Evolutionary conservation across 1,140 invertebrate species (phyloP).

Genomic region (Drosophila littoralis): DNA sequence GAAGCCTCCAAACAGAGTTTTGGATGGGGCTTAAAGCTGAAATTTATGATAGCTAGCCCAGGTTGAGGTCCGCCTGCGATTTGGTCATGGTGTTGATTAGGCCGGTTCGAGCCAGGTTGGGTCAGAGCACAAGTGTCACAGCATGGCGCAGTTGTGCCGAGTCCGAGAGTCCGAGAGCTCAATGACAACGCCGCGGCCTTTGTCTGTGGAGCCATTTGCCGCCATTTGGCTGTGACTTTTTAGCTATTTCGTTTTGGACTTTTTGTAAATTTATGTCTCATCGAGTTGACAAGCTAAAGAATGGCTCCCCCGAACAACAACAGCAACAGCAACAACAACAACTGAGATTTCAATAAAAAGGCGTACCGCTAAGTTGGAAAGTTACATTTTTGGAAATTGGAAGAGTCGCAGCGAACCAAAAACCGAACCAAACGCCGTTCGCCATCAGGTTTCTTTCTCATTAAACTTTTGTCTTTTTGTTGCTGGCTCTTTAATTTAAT

Average conservation of each 20-base stretch:
- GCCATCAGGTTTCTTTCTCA: conserved; percentile 79
- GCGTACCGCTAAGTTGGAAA: conserved; percentile 82
- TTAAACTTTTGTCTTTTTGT: conserved; percentile 67
- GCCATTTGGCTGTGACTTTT: conserved; percentile 66
- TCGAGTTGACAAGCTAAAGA: conserved; percentile 81
- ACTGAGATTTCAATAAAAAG: conserved; percentile 74
- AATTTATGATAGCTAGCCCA: conserved; percentile 71
- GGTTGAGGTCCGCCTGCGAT: conserved; percentile 31
- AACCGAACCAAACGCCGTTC: conserved; percentile 14
- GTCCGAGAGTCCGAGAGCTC: conserved; percentile 1
- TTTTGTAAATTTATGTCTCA: conserved; percentile 81
- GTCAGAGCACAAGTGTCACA: conserved; percentile 75
- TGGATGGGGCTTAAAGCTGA: conserved; percentile 68
- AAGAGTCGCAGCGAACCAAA: conserved; percentile 36
- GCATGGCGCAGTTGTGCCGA: conserved; percentile 62
- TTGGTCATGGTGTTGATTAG: conserved; percentile 78
- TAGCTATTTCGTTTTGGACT: conserved; percentile 66
- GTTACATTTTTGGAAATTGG: conserved; percentile 82
- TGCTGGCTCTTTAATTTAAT: conserved; percentile 72
- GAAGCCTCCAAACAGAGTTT: conserved; percentile 25
- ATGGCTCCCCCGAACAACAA: conserved; percentile 62
- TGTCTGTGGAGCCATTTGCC: conserved; percentile 71
- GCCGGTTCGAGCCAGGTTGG: conserved; percentile 6
- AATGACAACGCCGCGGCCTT: conserved; percentile 51
- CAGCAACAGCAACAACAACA: conserved; percentile 30